These are phyloP conservation scores for Eristalis intricaria DNA, from an alignment of 2,888 invertebrate species.

Conservation along the genomic window DNA sequence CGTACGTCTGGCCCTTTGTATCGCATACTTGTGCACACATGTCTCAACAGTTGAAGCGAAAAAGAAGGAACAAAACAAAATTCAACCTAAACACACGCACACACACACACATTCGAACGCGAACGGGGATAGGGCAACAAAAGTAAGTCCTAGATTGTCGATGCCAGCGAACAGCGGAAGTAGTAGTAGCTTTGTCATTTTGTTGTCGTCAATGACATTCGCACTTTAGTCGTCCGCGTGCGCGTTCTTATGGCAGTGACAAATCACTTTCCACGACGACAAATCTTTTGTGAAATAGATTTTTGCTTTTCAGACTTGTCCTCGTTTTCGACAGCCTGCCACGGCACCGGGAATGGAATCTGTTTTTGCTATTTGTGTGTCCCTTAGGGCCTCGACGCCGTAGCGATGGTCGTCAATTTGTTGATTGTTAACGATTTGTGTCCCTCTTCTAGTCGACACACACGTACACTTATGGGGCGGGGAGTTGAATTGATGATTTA, in stretches of 20 bases:
- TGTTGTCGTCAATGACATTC: constrained; percentile 61
- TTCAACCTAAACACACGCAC: not conserved
- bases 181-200: constrained; percentile 46
- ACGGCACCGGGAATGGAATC: not conserved
- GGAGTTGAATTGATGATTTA: constrained; percentile 30
- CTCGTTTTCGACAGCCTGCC: constrained; percentile 45
- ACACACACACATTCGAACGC: not conserved
- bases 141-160: constrained; percentile 36
- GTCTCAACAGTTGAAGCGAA: constrained; percentile 37
- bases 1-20: constrained; percentile 43
- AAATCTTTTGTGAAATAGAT: constrained; percentile 67
- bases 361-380: not conserved
- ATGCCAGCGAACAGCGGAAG: constrained; percentile 8
- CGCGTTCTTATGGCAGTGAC: constrained; percentile 61
- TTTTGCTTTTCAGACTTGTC: constrained; percentile 52
- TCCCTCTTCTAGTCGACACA: constrained; percentile 27
- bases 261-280: constrained; percentile 68
- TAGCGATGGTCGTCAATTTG: constrained; percentile 61
- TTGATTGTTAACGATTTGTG: constrained; percentile 64
- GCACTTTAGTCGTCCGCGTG: constrained; percentile 52
- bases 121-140: constrained; percentile 26
- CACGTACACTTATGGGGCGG: not conserved
- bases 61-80: constrained; percentile 17
- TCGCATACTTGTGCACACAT: constrained; percentile 20
- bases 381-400: not conserved